A percentile compares a stretch with the other conserved stretches of the same genome.
Conservation (phyloP, 2,113 vertebrate genomes). For the Nibea albiflora region DNA sequence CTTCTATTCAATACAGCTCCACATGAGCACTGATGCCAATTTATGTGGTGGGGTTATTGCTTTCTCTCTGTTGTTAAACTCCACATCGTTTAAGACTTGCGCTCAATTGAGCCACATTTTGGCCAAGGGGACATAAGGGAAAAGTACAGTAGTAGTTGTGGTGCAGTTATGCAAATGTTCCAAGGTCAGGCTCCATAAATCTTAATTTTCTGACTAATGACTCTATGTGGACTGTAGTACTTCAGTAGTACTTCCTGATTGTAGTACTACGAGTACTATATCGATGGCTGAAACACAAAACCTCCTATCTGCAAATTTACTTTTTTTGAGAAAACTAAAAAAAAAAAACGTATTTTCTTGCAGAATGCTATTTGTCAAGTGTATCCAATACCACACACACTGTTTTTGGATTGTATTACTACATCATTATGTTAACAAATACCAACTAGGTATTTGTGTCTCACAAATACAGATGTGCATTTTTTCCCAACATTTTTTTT, state of each 20-base stretch:
- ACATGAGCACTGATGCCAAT: background rate
- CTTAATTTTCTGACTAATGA: slow-evolving; percentile 39
- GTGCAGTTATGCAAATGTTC: slow-evolving; percentile 37
- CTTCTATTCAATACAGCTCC: background rate
- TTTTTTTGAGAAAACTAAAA: too few relatives aligned
- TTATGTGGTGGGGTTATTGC: slow-evolving; percentile 5
- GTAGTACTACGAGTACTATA: background rate
- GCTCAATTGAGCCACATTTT: slow-evolving; percentile 24
- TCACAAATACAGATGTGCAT: too few relatives aligned
- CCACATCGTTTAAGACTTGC: slow-evolving; percentile 31
- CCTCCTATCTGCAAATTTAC: too few relatives aligned
- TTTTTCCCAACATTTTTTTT: too few relatives aligned
- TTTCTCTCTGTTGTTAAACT: slow-evolving; percentile 46
- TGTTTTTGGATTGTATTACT: too few relatives aligned
- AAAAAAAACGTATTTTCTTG: too few relatives aligned
- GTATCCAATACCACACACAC: too few relatives aligned
- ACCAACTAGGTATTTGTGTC: too few relatives aligned
- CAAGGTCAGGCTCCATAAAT: slow-evolving; percentile 55
- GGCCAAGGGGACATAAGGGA: slow-evolving; percentile 27
- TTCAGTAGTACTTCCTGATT: too few relatives aligned
- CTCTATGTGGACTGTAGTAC: slow-evolving; percentile 7
- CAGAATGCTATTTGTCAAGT: too few relatives aligned
- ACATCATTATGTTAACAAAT: too few relatives aligned
- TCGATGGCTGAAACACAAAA: too few relatives aligned
- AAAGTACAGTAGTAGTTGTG: background rate